Percentiles rank a stretch among this genome's conserved stretches.
phyloP scores from a whole-genome alignment of 2,888 invertebrate species.

The Troides oblongomaculatus region DNA sequence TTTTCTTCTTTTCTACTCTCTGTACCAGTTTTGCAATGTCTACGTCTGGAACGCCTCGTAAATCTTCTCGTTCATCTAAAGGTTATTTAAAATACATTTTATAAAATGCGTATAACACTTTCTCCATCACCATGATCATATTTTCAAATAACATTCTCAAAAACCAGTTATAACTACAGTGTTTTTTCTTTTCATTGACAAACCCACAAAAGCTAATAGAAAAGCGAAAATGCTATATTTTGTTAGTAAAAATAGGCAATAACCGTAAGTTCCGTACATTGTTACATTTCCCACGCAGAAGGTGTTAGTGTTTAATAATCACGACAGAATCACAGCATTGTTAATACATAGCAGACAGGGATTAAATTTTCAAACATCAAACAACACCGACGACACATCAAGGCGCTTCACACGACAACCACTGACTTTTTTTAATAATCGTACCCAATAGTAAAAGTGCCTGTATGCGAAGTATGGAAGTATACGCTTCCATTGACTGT shows the following conservation, averaged over 20 bases:
- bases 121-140: neutral
- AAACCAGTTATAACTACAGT: neutral
- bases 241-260: constrained; percentile 6
- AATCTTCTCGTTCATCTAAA: constrained; percentile 72
- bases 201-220: neutral
- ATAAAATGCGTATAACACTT: neutral
- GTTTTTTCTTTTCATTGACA: neutral
- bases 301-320: constrained; percentile 28
- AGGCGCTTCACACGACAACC: constrained; percentile 38
- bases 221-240: constrained; percentile 4
- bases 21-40: constrained; percentile 72
- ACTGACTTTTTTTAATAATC: constrained; percentile 48
- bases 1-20: constrained; percentile 60
- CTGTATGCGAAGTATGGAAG: constrained; percentile 80
- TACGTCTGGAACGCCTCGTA: constrained; percentile 69
- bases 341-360: constrained; percentile 27
- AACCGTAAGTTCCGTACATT: constrained; percentile 12
- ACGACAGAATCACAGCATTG: constrained; percentile 21
- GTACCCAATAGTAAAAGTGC: constrained; percentile 79
- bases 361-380: constrained; percentile 22
- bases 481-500: constrained; percentile 77
- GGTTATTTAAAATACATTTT: neutral
- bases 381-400: constrained; percentile 29
- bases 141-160: neutral
- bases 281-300: constrained; percentile 25